phyloP scores from a whole-genome alignment of 2,113 vertebrate species.

The Crotalus tigris region DNA sequence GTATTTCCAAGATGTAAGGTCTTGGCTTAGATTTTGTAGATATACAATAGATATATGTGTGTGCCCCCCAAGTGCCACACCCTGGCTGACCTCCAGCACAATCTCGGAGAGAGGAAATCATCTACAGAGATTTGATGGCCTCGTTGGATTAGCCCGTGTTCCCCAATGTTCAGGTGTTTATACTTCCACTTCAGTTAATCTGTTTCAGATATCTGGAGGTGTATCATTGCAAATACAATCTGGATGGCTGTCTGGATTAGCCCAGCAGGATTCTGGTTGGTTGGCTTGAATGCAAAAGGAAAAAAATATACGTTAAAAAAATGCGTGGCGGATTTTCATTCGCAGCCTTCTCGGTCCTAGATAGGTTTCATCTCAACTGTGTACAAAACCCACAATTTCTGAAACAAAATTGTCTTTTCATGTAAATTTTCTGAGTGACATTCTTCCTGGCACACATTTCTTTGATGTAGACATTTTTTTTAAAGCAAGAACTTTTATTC shows the following conservation, averaged over 20 bases:
- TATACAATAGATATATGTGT: neutral
- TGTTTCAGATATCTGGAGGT: neutral
- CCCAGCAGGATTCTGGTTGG: neutral
- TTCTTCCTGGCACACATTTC: neutral
- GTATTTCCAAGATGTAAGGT: neutral
- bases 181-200: neutral
- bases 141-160: neutral
- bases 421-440: neutral
- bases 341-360: neutral
- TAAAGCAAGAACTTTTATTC: neutral
- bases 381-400: neutral
- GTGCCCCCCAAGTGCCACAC: slow-evolving; percentile 2
- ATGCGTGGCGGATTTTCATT: neutral
- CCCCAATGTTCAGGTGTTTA: neutral
- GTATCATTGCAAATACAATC: neutral
- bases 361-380: neutral
- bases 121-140: neutral
- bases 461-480: neutral
- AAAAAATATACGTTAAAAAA: neutral
- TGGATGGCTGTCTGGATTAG: neutral
- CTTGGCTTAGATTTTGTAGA: neutral
- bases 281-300: neutral
- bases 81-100: slow-evolving; percentile 9
- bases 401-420: neutral
- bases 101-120: neutral